These are phyloP conservation scores for Drosophila quadrilineata DNA, from an alignment of 1,140 invertebrate genomes.

Conservation along the genomic window DNA sequence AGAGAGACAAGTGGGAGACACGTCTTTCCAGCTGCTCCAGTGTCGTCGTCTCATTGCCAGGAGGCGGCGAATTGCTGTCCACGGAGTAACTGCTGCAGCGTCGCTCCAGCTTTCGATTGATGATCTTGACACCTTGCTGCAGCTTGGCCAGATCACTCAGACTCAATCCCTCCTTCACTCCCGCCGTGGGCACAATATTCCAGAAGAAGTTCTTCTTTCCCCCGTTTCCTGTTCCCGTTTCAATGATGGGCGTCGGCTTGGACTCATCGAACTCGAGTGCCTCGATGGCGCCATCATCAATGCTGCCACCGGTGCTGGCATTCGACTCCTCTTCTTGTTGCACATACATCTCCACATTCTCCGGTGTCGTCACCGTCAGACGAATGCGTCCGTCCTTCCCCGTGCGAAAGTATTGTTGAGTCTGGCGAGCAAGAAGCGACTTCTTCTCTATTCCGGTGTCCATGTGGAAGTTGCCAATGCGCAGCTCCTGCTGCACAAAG, in stretches of 20 bases:
- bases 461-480: conserved; percentile 80
- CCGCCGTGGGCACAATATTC: conserved; percentile 65
- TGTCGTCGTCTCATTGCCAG: not conserved
- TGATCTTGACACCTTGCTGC: conserved; percentile 58
- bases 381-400: conserved; percentile 66
- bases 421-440: conserved; percentile 52
- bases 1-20: conserved; percentile 64
- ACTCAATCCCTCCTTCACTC: conserved; percentile 71
- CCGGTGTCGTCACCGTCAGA: conserved; percentile 74
- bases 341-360: conserved; percentile 71
- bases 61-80: conserved; percentile 28
- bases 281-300: conserved; percentile 72
- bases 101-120: conserved; percentile 61
- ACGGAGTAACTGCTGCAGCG: conserved; percentile 60
- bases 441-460: conserved; percentile 80
- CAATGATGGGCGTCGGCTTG: not conserved
- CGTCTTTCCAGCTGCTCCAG: conserved; percentile 33
- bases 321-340: conserved; percentile 73
- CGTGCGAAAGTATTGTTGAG: conserved; percentile 47
- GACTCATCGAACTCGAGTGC: conserved; percentile 66
- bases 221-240: not conserved
- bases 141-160: conserved; percentile 65
- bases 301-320: conserved; percentile 45
- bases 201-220: conserved; percentile 72
- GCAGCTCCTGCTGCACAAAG: conserved; percentile 79